Conservation (phyloP, 2,113 vertebrate genomes). For the Poeciliopsis prolifica region DNA sequence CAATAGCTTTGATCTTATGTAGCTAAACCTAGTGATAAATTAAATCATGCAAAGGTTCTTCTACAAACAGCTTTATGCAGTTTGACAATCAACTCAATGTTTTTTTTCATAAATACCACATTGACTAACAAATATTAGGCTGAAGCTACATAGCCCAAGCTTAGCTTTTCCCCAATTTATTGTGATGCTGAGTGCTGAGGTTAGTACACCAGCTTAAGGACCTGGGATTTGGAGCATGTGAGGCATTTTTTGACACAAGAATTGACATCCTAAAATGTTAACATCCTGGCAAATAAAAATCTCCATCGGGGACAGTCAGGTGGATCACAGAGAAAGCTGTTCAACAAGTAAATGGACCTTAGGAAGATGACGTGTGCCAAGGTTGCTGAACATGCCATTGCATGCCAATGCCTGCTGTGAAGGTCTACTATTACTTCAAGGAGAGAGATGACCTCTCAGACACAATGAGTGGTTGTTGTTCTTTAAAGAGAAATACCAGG, state of each 20-base stretch:
- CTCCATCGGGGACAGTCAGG: not conserved
- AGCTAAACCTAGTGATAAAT: not conserved
- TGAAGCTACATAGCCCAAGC: not conserved
- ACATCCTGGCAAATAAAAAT: not conserved
- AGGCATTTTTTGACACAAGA: not conserved
- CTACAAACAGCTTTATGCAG: not conserved
- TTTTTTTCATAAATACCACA: not conserved
- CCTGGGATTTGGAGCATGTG: not conserved
- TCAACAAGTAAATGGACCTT: not conserved
- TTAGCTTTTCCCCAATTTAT: not conserved
- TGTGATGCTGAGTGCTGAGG: not conserved
- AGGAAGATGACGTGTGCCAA: not conserved
- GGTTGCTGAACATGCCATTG: too few relatives aligned
- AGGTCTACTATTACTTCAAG: too few relatives aligned
- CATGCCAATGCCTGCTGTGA: too few relatives aligned
- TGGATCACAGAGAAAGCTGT: constrained; percentile 7
- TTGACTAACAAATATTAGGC: not conserved
- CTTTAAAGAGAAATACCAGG: not conserved
- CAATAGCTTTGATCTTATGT: too few relatives aligned
- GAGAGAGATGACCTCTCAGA: too few relatives aligned
- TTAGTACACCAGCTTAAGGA: not conserved
- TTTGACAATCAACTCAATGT: not conserved
- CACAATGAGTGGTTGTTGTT: not conserved
- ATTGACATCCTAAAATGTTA: not conserved
- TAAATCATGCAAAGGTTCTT: not conserved